Evolutionary conservation across 2,113 vertebrate species (phyloP).

Genomic region (Speoplatyrhinus poulsoni): DNA sequence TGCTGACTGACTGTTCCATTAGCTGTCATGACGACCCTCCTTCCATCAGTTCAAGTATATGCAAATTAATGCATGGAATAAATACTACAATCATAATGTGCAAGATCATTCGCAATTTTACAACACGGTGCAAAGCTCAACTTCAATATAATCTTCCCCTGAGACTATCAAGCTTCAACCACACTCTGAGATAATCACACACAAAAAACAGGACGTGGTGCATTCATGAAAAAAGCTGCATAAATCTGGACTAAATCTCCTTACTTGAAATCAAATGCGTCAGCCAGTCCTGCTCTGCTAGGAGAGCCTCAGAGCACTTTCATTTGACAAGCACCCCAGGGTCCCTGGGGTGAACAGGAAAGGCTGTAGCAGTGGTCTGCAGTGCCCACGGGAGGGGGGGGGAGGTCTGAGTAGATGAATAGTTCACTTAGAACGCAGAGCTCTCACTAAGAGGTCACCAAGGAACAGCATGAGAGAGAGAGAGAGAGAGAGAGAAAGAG

Average conservation of each 20-base stretch:
- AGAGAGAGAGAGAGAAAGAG: constrained; percentile 44
- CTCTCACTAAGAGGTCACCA: constrained; percentile 68
- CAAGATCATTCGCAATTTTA: neutral
- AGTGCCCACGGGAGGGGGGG: constrained; percentile 9
- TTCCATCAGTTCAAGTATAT: neutral
- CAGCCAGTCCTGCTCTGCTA: constrained; percentile 24
- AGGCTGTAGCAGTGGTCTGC: constrained; percentile 50
- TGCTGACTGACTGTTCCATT: constrained; percentile 71
- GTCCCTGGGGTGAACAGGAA: constrained; percentile 59
- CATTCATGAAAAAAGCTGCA: neutral
- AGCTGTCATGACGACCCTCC: constrained; percentile 51
- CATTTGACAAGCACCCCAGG: constrained; percentile 73
- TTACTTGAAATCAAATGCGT: constrained; percentile 64
- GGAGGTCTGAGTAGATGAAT: constrained; percentile 56
- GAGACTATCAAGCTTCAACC: neutral
- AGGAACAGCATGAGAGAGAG: constrained; percentile 54
- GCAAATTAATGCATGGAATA: no score
- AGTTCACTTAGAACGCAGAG: constrained; percentile 67
- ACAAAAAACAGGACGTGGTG: neutral
- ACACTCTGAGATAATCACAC: neutral
- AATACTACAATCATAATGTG: neutral
- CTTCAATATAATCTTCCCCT: neutral
- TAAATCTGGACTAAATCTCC: constrained; percentile 61
- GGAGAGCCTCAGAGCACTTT: constrained; percentile 76
- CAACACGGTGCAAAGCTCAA: neutral